phyloP scores from a whole-genome alignment of 2,888 invertebrate genomes.

The Tiliacea citrago region DNA sequence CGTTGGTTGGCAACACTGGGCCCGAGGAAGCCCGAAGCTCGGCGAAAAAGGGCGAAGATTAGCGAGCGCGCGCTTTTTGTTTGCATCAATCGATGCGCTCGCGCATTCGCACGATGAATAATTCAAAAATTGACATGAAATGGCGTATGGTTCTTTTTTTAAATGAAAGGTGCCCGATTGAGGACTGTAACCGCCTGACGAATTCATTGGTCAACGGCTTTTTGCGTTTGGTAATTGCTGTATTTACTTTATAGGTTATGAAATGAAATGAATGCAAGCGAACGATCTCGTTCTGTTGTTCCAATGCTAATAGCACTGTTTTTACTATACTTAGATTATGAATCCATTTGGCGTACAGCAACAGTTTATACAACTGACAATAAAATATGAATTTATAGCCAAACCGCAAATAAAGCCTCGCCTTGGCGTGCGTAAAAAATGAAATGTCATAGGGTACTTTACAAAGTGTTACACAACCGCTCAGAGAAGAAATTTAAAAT shows the following conservation, averaged over 20 bases:
- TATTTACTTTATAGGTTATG: constrained; percentile 83
- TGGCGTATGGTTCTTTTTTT: constrained; percentile 91
- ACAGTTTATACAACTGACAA: constrained; percentile 73
- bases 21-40: constrained; percentile 82
- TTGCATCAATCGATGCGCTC: constrained; percentile 91
- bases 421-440: constrained; percentile 72
- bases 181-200: constrained; percentile 91
- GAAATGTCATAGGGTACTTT: constrained; percentile 44
- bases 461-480: constrained; percentile 67
- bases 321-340: constrained; percentile 59
- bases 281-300: constrained; percentile 45
- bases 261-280: constrained; percentile 71
- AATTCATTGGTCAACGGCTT: constrained; percentile 90
- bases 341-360: constrained; percentile 57
- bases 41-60: constrained; percentile 89
- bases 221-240: constrained; percentile 88
- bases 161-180: constrained; percentile 91
- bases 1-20: constrained; percentile 86
- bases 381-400: constrained; percentile 82
- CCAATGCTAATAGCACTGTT: constrained; percentile 47
- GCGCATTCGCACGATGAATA: constrained; percentile 90
- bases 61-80: constrained; percentile 89
- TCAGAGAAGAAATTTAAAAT: constrained; percentile 57
- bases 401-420: constrained; percentile 86
- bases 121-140: constrained; percentile 91